These are phyloP conservation scores for Pinna nobilis DNA, from an alignment of 1,140 invertebrate species.

Conservation along the genomic window DNA sequence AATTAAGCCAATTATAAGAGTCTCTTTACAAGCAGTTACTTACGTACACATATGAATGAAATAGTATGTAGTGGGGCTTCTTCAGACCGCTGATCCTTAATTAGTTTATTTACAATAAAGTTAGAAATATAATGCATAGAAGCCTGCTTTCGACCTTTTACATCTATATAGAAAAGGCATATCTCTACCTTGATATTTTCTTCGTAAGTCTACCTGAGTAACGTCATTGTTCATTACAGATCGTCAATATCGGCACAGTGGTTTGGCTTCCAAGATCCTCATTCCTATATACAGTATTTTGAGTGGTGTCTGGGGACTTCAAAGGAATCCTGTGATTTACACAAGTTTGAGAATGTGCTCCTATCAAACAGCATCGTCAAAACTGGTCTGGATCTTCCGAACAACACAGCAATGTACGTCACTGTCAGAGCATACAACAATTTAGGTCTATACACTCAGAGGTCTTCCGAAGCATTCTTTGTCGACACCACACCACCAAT, in stretches of 20 bases:
- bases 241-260: constrained; percentile 42
- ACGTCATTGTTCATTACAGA: background rate
- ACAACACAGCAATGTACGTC: constrained; percentile 35
- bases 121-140: no score
- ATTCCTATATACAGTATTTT: constrained; percentile 53
- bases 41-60: no score
- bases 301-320: constrained; percentile 39
- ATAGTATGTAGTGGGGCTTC: no score
- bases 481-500: constrained; percentile 45
- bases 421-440: constrained; percentile 45
- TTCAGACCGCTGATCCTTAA: no score
- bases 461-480: constrained; percentile 44
- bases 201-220: no score
- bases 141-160: no score
- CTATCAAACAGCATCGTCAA: constrained; percentile 31
- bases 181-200: no score
- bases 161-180: no score
- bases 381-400: constrained; percentile 31
- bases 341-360: constrained; percentile 11
- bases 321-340: constrained; percentile 38
- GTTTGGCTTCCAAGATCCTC: constrained; percentile 56
- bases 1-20: no score
- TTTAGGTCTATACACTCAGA: constrained; percentile 30
- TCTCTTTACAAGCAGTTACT: no score
- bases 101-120: no score